Evolutionary conservation across 2,888 invertebrate species (phyloP).

Genomic region (Polyommatus iphigenia): DNA sequence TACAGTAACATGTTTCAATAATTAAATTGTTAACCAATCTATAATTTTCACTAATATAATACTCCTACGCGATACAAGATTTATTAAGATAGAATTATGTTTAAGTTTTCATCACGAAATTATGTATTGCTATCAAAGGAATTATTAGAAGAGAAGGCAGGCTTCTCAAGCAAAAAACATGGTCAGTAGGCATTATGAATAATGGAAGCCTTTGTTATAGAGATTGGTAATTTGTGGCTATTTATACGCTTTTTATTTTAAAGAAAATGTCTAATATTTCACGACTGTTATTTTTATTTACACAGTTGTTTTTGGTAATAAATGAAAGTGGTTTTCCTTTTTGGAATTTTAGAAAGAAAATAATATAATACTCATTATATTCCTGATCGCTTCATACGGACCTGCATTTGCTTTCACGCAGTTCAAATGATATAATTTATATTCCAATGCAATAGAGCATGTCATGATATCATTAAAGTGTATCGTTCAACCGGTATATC

Average conservation of each 20-base stretch:
- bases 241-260: too few species aligned
- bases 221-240: not conserved
- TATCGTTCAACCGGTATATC: not conserved
- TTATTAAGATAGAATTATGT: not conserved
- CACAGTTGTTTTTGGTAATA: not conserved
- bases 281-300: not conserved
- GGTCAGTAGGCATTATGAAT: slow-evolving; percentile 1
- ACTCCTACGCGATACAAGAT: not conserved
- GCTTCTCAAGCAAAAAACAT: not conserved
- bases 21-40: not conserved
- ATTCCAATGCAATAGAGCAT: not conserved
- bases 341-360: not conserved
- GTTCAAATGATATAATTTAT: slow-evolving; percentile 19
- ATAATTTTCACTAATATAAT: not conserved
- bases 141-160: not conserved
- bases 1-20: not conserved
- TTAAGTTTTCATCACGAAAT: not conserved
- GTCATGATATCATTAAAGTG: slow-evolving; percentile 7
- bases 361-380: not conserved
- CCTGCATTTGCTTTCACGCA: not conserved
- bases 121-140: not conserved
- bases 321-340: not conserved
- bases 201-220: not conserved
- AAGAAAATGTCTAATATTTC: not conserved
- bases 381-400: not conserved